Conservation (phyloP, 2,888 invertebrate species). For the Parthenolecanium corni region DNA sequence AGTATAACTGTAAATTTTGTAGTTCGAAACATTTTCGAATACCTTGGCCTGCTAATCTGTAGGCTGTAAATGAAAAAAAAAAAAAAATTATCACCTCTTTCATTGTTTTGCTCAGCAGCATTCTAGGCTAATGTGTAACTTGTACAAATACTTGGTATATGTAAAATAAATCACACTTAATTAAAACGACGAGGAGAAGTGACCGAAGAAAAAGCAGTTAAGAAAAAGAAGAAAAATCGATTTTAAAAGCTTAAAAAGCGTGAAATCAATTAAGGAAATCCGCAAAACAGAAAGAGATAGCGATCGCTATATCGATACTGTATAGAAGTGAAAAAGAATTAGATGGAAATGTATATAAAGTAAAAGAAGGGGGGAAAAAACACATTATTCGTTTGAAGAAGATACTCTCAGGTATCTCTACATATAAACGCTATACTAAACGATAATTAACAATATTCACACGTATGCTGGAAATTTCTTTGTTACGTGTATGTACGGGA, state of each 20-base stretch:
- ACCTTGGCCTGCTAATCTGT: no score
- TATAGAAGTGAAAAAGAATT: not conserved
- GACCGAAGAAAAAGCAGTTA: no score
- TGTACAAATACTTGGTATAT: no score
- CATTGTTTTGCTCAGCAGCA: no score
- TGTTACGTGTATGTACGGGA: slow-evolving; percentile 15
- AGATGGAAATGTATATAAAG: no score
- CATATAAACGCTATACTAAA: not conserved
- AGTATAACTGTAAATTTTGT: no score
- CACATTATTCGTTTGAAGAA: slow-evolving; percentile 21
- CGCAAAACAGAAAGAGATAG: slow-evolving; percentile 2
- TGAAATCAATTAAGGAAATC: slow-evolving; percentile 28
- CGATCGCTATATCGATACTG: slow-evolving; percentile 22
- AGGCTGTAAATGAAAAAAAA: no score
- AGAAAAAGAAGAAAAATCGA: not conserved
- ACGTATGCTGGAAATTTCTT: slow-evolving; percentile 25
- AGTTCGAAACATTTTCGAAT: no score
- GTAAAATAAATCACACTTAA: no score
- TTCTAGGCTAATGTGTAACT: no score
- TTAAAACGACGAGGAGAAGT: no score
- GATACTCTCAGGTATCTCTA: not conserved
- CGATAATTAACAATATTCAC: slow-evolving; percentile 28
- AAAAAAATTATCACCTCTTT: no score
- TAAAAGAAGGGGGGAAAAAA: not conserved
- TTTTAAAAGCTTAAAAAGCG: slow-evolving; percentile 16